A percentile compares a stretch with the other conserved stretches of the same genome.
These are phyloP conservation scores for Philopotamus ludificatus DNA, from an alignment of 1,140 invertebrate species.

Conservation along the genomic window DNA sequence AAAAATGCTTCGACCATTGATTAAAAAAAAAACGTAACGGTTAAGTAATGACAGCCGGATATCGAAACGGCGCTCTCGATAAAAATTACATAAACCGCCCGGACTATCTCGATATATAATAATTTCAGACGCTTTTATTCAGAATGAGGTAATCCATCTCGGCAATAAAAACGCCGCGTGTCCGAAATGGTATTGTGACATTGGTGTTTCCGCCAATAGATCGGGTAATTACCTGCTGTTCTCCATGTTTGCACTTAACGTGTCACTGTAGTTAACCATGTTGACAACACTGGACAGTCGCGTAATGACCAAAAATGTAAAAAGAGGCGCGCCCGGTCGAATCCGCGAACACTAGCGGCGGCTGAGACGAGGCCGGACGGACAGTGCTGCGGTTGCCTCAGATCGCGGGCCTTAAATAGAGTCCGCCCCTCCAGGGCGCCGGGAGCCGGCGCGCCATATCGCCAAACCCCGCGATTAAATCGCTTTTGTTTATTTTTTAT, in stretches of 20 bases:
- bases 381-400: conserved; percentile 31
- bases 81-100: too few species aligned
- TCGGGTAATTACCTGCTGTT: conserved; percentile 39
- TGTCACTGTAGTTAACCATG: conserved; percentile 40
- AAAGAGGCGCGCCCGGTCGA: not conserved
- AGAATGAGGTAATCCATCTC: too few species aligned
- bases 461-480: not conserved
- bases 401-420: not conserved
- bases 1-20: not conserved
- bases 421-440: not conserved
- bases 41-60: too few species aligned
- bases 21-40: not conserved
- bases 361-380: conserved; percentile 35
- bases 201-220: too few species aligned
- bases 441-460: not conserved
- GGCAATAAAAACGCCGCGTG: not conserved
- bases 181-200: too few species aligned
- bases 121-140: too few species aligned
- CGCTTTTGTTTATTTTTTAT: not conserved
- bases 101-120: too few species aligned
- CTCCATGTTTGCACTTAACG: conserved; percentile 41
- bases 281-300: conserved; percentile 41
- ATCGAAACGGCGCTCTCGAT: too few species aligned
- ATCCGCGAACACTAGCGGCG: conserved; percentile 41
- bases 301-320: not conserved